phyloP scores from a whole-genome alignment of 2,888 invertebrate genomes.

The Calameuta pallipes region DNA sequence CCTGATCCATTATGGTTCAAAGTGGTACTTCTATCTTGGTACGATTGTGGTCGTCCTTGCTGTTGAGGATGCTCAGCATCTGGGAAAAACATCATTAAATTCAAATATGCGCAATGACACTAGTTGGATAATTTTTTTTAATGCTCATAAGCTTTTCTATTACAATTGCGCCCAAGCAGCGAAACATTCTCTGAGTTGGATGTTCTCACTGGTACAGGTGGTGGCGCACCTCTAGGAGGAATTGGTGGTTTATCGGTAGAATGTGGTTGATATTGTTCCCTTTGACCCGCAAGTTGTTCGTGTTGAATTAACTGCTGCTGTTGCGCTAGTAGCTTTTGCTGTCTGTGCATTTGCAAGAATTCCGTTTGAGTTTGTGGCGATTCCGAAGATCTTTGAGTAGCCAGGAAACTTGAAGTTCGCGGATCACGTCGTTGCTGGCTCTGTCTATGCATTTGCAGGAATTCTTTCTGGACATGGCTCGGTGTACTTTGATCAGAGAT shows the following conservation, averaged over 20 bases:
- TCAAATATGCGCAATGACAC: constrained; percentile 5
- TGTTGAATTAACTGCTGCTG: constrained; percentile 60
- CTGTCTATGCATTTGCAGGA: constrained; percentile 55
- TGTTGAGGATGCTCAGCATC: constrained; percentile 53
- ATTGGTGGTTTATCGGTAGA: constrained; percentile 70
- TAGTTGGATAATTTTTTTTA: neutral
- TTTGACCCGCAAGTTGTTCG: constrained; percentile 43
- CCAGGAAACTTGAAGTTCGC: constrained; percentile 44
- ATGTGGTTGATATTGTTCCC: constrained; percentile 46
- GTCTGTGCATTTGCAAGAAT: constrained; percentile 68
- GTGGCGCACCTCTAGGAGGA: constrained; percentile 72
- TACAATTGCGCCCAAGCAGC: constrained; percentile 57
- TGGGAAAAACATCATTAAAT: constrained; percentile 25
- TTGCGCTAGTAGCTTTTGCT: constrained; percentile 58
- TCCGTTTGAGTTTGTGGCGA: constrained; percentile 68
- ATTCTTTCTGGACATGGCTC: constrained; percentile 58
- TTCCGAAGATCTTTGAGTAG: constrained; percentile 39
- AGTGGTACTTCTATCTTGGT: constrained; percentile 54
- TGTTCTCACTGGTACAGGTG: constrained; percentile 68
- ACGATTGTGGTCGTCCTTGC: constrained; percentile 57
- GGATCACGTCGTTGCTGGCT: constrained; percentile 65
- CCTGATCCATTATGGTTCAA: constrained; percentile 61
- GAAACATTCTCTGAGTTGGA: constrained; percentile 62
- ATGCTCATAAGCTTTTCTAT: constrained; percentile 8
- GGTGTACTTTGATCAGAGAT: constrained; percentile 45